Percentiles rank a stretch among this genome's conserved stretches.
Conservation (phyloP, 2,888 invertebrate species). For the Bruchidius siliquastri region DNA sequence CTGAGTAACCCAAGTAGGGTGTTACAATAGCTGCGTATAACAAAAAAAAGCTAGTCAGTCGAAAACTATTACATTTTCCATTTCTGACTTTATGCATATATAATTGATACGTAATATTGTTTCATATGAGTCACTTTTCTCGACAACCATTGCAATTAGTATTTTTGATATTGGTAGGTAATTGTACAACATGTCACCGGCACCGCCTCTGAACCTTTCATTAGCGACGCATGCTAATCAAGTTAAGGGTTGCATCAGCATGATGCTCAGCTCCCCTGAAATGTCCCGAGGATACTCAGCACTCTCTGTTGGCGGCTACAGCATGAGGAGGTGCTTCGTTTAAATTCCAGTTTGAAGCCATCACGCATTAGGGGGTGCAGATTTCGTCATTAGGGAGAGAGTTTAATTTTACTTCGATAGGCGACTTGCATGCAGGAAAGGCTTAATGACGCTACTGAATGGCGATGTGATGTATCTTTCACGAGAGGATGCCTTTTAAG, state of each 20-base stretch:
- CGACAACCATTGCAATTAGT: too few relatives aligned
- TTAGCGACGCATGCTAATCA: slow-evolving; percentile 15
- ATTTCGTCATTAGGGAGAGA: not conserved
- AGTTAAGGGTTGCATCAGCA: slow-evolving; percentile 10
- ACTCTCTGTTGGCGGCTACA: not conserved
- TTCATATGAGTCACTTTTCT: too few relatives aligned
- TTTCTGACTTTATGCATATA: too few relatives aligned
- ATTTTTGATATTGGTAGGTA: too few relatives aligned
- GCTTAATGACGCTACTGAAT: not conserved
- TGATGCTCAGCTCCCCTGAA: not conserved
- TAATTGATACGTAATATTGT: too few relatives aligned
- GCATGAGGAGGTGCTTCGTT: not conserved
- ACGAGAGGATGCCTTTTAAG: not conserved
- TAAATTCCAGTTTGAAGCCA: not conserved
- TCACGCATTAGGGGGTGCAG: not conserved
- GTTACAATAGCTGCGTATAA: too few relatives aligned
- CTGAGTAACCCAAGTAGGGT: too few relatives aligned
- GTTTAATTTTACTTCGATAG: not conserved
- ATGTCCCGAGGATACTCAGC: not conserved
- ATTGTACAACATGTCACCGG: too few relatives aligned
- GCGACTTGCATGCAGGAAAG: not conserved
- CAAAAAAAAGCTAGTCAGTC: too few relatives aligned
- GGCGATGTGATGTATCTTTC: not conserved
- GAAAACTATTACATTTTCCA: too few relatives aligned
- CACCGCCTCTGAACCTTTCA: slow-evolving; percentile 6